Evolutionary conservation across 2,797 vertebrate genomes (phyloP).

Genomic region (Eulemur albifrons): DNA sequence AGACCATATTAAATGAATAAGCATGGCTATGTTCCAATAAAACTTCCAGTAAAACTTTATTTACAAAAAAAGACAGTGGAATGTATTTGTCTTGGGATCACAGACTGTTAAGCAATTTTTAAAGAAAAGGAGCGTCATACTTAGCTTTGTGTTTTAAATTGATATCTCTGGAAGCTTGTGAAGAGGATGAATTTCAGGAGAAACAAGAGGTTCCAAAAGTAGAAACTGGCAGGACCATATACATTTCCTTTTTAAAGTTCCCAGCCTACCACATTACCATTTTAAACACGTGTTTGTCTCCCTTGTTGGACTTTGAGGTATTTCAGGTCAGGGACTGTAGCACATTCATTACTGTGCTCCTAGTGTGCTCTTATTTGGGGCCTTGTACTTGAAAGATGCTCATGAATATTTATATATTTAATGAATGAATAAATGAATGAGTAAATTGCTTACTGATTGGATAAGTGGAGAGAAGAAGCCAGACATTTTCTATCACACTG

Average conservation of each 20-base stretch:
- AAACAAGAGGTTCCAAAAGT: background rate
- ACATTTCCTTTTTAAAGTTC: background rate
- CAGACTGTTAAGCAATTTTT: background rate
- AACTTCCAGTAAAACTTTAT: background rate
- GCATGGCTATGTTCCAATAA: too few species aligned
- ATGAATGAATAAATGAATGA: conserved; percentile 59
- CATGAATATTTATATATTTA: conserved; percentile 62
- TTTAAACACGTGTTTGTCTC: background rate
- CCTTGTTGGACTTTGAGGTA: background rate
- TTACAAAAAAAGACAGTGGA: background rate
- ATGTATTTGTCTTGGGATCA: background rate
- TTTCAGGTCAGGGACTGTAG: conserved; percentile 32
- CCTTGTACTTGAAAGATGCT: conserved; percentile 4
- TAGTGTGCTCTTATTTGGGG: background rate
- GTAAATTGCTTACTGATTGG: conserved; percentile 42
- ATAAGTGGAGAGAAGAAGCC: conserved; percentile 21
- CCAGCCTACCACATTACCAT: background rate
- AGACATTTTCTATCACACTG: background rate
- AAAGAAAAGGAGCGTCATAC: background rate
- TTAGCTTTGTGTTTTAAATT: background rate
- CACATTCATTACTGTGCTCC: background rate
- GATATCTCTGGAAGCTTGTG: background rate
- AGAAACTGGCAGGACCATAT: background rate
- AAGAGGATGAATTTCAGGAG: background rate
- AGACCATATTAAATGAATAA: background rate